These are phyloP conservation scores for Agonopterix alstromeriana DNA, from an alignment of 2,888 invertebrate species.

Conservation along the genomic window DNA sequence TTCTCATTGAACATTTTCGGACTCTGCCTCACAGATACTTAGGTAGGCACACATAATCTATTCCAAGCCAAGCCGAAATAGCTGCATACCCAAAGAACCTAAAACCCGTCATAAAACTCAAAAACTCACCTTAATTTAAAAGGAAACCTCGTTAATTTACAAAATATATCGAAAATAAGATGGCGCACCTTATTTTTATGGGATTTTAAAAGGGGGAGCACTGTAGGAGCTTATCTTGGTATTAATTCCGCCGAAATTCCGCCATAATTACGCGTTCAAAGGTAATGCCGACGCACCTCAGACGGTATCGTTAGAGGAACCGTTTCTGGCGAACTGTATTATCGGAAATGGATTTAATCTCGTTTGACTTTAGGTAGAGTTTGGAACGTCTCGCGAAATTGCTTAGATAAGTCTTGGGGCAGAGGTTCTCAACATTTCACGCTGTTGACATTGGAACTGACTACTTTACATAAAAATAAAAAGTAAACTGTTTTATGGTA, in stretches of 20 bases:
- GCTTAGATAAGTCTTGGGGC: slow-evolving; percentile 33
- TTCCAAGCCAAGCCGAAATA: too few relatives aligned
- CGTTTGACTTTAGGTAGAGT: slow-evolving; percentile 25
- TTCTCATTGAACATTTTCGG: too few relatives aligned
- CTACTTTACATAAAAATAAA: too few relatives aligned
- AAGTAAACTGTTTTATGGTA: too few relatives aligned
- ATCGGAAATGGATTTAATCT: slow-evolving; percentile 27
- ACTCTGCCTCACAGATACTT: too few relatives aligned
- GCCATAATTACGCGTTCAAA: slow-evolving; percentile 70
- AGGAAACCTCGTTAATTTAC: slow-evolving; percentile 28
- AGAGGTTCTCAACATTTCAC: slow-evolving; percentile 1
- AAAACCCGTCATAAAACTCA: too few relatives aligned
- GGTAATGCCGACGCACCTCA: slow-evolving; percentile 50
- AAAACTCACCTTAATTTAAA: neutral
- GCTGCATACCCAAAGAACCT: too few relatives aligned
- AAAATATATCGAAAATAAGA: slow-evolving; percentile 33
- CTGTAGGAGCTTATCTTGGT: slow-evolving; percentile 50
- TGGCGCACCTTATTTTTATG: slow-evolving; percentile 22
- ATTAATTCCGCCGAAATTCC: slow-evolving; percentile 64
- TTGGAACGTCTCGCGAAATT: slow-evolving; percentile 22
- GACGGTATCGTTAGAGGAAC: slow-evolving; percentile 34
- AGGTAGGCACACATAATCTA: too few relatives aligned
- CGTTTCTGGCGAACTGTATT: slow-evolving; percentile 24
- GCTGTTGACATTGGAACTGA: too few relatives aligned
- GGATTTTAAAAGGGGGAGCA: slow-evolving; percentile 20